phyloP scores from a whole-genome alignment of 2,888 invertebrate species.

The Pemphredon lugubris region DNA sequence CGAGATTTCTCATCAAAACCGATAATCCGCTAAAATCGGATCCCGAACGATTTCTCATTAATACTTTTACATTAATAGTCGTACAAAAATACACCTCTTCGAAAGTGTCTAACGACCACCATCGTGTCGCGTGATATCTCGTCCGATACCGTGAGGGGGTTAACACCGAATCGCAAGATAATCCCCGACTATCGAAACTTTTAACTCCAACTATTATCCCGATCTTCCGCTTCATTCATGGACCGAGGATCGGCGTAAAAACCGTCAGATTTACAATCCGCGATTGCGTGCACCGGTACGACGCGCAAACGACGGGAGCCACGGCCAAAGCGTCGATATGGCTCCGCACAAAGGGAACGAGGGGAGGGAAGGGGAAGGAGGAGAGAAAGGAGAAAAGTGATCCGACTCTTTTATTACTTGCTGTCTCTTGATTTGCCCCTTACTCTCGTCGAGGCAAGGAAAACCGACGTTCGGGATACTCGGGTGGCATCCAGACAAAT shows the following conservation, averaged over 20 bases:
- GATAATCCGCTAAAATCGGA: no score
- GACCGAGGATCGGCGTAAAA: background rate
- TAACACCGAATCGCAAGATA: no score
- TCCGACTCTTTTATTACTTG: slow-evolving; percentile 69
- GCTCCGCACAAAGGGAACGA: background rate
- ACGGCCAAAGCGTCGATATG: no score
- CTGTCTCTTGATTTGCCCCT: slow-evolving; percentile 60
- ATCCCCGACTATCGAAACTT: no score
- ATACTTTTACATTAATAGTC: no score
- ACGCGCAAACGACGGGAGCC: background rate
- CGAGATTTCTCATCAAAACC: no score
- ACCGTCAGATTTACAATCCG: slow-evolving; percentile 13
- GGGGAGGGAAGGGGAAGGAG: background rate
- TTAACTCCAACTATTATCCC: no score
- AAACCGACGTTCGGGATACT: slow-evolving; percentile 60
- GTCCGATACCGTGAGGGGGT: no score
- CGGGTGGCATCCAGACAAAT: slow-evolving; percentile 76
- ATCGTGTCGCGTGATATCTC: no score
- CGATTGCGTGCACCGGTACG: background rate
- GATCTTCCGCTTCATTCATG: background rate
- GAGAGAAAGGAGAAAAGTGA: slow-evolving; percentile 24
- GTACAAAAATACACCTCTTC: no score
- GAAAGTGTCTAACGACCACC: no score
- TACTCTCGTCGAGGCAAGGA: slow-evolving; percentile 46
- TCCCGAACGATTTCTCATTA: no score